Evolutionary conservation across 2,888 invertebrate genomes (phyloP), one percentile per base, ranked within the genome.

Genomic region (Cryptocephalus moraei): DNA sequence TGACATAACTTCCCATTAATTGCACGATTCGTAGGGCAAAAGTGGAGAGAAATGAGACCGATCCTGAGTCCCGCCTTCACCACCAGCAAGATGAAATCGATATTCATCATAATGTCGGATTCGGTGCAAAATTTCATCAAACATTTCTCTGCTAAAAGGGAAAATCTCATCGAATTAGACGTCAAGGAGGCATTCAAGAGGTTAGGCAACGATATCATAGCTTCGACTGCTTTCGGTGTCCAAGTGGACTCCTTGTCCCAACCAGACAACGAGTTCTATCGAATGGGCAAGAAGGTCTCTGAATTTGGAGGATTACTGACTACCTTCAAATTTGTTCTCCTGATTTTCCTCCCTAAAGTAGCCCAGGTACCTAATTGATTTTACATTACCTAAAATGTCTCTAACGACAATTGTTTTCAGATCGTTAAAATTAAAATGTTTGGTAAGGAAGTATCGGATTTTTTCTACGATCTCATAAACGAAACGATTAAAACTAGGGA

Each of bases 401-500:
- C 22, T 22, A 22, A 22, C 22, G 3, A 22, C 3, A 22, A 22
- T 4, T 22, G 22, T 22, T 22, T 22, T 22, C 22, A 22, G 22
- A 22, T 22, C 22, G 22, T 22, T 22, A 22, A 22, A 22, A 6
- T 22, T 22, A 22, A 22, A 6, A 22, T 22, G 22, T 22, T 12
- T 8, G 8, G 12, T 11, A 22, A 11, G 3, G 33, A 33, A 12
- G 43, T 43, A 1, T 34, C 14, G 4, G 8, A 22, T 1, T 49
- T 49, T 49, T 47, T 63, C 34, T 49, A 45, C 13, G 43, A 51
- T 6, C 22, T 63, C 1, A 53, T 62, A 2, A 38, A 47, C 14
- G 47, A 51, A 33, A 60, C 54, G 1, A 56, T 62, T 22, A 51
- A 50, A 47, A 41, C 43, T 11, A 49, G 62, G 32, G 57, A 62